Base-by-base conservation (phyloP, 2,113 vertebrate species). In the Cacatua alba region DNA sequence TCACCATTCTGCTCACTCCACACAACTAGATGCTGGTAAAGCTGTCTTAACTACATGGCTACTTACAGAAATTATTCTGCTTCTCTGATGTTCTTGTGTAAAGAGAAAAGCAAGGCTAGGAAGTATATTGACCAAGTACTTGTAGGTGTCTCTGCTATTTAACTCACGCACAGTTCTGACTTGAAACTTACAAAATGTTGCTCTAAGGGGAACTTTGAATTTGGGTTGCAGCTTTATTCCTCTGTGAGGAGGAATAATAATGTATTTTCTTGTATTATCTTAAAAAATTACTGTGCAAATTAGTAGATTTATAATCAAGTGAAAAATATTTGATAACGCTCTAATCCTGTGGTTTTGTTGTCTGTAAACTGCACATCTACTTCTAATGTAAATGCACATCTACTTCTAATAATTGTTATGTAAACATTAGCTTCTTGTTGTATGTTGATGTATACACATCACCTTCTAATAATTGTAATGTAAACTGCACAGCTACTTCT, bases 1-100 rank as follows among this genome's bases (percentile, higher is more conserved):
- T 48, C 99, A 99, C 93, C 99, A 98, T n/a, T 98, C 98, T 31
- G 98, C 98, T 6, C 98, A 98, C 79, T 97, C 98, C 83, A 98
- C 98, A 17, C 99, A 99, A 48, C 98, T 98, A 26, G 99, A 99
- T 94, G 98, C 99, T 10, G 99, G 99, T 99, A 98, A 98, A 98
- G 65, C 31, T 60, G 7, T 71, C 53, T 90, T 52, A 7, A 69
- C 37, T 91, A 59, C 6, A 0, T 81, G n/a, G 39, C 52, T 77
- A 1, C 17, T 86, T 81, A 59, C 3, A 93, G 83, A 75, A 88
- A 77, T 74, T 3, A n/a, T 26, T 83, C 57, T 82, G 31, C 39
- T 83, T 74, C 52, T 69, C n/a, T 37, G 24, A 4, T 71, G 33
- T 14, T 77, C 19, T 69, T 82, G 13, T 19, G 35, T 53, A 77